A percentile compares a stretch with the other conserved stretches of the same genome.
Conservation (phyloP, 2,113 vertebrate species). For the Typhlomys cinereus region DNA sequence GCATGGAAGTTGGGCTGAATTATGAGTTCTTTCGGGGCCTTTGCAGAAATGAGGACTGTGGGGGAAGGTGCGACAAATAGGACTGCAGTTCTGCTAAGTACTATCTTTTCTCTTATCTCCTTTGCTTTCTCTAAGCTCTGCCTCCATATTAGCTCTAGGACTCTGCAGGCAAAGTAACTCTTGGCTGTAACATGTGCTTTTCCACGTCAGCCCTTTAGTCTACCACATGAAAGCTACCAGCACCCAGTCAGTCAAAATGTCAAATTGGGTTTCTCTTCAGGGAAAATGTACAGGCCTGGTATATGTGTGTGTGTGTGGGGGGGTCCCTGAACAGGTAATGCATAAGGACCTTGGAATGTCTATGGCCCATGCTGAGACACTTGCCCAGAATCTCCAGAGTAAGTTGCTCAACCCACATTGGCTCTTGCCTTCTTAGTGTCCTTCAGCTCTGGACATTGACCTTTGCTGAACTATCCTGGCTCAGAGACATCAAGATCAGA, state of each 20-base stretch:
- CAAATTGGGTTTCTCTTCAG: not conserved
- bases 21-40: not conserved
- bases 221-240: not conserved
- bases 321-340: not conserved
- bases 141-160: not conserved
- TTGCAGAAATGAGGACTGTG: not conserved
- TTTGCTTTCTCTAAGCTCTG: not conserved
- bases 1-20: slow-evolving; percentile 37
- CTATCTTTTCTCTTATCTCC: not conserved
- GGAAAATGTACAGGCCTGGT: not conserved
- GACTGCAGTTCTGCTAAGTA: not conserved
- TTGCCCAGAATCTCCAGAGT: not conserved
- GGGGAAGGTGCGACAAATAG: not conserved
- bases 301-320: too few relatives aligned
- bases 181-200: not conserved
- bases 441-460: not conserved
- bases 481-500: not conserved
- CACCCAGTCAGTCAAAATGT: not conserved
- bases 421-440: not conserved
- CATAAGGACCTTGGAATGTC: not conserved
- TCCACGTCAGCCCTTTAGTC: not conserved
- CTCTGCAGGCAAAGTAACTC: not conserved
- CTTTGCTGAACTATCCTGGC: not conserved
- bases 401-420: not conserved
- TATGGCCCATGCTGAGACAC: not conserved